Conservation (phyloP, 2,888 invertebrate genomes). For the Brenthis daphne region DNA sequence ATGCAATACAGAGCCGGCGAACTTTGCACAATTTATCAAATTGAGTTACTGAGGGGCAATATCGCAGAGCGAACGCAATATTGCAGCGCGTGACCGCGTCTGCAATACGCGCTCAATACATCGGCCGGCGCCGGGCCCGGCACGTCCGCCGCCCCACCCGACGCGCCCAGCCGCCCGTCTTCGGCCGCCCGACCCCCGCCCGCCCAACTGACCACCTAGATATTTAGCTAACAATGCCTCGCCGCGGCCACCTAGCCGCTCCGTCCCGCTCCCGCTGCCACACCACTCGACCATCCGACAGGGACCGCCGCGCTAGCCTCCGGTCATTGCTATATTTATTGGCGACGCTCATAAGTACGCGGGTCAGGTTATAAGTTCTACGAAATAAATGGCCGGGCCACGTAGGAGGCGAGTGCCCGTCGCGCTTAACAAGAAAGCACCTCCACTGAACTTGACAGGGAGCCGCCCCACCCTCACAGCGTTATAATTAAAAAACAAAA, state of each 20-base stretch:
- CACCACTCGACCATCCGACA: constrained; percentile 53
- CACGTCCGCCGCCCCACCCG: constrained; percentile 72
- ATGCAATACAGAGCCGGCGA: constrained; percentile 68
- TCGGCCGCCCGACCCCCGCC: constrained; percentile 54
- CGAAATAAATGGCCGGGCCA: constrained; percentile 80
- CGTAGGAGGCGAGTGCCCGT: constrained; percentile 76
- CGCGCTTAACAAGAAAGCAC: constrained; percentile 75
- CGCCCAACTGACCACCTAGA: constrained; percentile 78
- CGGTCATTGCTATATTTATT: constrained; percentile 82
- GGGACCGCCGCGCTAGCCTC: constrained; percentile 65
- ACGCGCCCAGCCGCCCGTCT: constrained; percentile 66
- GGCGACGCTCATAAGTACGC: constrained; percentile 83
- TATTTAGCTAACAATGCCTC: constrained; percentile 82
- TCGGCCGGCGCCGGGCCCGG: constrained; percentile 77
- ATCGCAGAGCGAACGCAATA: constrained; percentile 81
- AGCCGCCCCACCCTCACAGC: constrained; percentile 66
- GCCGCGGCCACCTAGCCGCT: constrained; percentile 61
- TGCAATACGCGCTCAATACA: constrained; percentile 83
- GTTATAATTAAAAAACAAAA: constrained; percentile 83
- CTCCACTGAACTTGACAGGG: constrained; percentile 71
- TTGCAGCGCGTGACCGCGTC: constrained; percentile 83
- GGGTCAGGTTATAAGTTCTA: constrained; percentile 82
- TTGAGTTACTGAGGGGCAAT: constrained; percentile 81
- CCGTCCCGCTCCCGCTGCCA: constrained; percentile 64
- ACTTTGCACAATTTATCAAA: constrained; percentile 81